These are phyloP conservation scores for Lasius fuliginosus DNA, from an alignment of 2,888 invertebrate species.

Conservation along the genomic window DNA sequence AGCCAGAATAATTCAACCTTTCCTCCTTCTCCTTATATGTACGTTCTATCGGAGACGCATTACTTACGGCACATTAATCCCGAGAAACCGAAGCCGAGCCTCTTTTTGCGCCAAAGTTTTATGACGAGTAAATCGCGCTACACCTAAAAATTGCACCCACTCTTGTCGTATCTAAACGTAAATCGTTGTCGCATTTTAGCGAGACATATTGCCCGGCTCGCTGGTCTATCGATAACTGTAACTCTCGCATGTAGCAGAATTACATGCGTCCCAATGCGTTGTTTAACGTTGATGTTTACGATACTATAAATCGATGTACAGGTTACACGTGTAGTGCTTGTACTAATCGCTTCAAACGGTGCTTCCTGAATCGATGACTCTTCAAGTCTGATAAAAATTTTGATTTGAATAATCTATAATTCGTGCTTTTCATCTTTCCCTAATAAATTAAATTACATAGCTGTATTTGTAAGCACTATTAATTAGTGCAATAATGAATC, in stretches of 20 bases:
- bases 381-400: neutral
- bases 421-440: too few species aligned
- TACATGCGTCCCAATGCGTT: constrained; percentile 9
- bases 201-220: constrained; percentile 35
- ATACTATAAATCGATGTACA: neutral
- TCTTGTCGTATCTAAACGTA: constrained; percentile 28
- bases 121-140: constrained; percentile 61
- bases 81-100: constrained; percentile 48
- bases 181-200: constrained; percentile 32
- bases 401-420: neutral
- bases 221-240: constrained; percentile 39
- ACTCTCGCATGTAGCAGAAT: constrained; percentile 11
- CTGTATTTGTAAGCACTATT: neutral
- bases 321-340: neutral
- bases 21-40: constrained; percentile 56
- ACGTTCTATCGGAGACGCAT: constrained; percentile 71
- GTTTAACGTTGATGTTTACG: constrained; percentile 31
- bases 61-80: constrained; percentile 75
- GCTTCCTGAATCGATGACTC: neutral
- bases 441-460: neutral
- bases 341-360: neutral
- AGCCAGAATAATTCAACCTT: constrained; percentile 47
- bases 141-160: constrained; percentile 45
- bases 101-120: constrained; percentile 61
- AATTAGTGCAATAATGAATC: constrained; percentile 24